A percentile compares a stretch with the other conserved stretches of the same genome.
These are phyloP conservation scores for Sinohyriopsis cumingii DNA, from an alignment of 2,888 invertebrate species.

Conservation along the genomic window DNA sequence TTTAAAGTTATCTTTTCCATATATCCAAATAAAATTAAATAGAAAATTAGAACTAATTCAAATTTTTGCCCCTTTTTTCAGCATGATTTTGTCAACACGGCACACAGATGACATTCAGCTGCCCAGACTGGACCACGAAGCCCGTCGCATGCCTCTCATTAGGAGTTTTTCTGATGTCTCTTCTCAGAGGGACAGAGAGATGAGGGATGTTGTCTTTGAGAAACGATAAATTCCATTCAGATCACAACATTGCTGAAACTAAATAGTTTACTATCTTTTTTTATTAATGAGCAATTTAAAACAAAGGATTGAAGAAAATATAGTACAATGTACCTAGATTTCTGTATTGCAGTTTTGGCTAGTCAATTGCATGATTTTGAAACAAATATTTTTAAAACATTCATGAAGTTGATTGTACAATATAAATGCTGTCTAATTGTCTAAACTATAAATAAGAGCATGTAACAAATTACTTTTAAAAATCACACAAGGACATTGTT, in stretches of 20 bases:
- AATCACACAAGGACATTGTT: too few relatives aligned
- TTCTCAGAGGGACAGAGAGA: constrained; percentile 59
- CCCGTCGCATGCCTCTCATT: constrained; percentile 52
- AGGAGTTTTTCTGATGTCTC: constrained; percentile 42
- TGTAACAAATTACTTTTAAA: too few relatives aligned
- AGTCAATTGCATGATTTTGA: too few relatives aligned
- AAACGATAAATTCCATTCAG: constrained; percentile 47
- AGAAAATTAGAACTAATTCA: too few relatives aligned
- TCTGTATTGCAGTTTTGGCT: too few relatives aligned
- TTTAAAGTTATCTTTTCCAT: too few relatives aligned
- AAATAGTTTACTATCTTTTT: neutral
- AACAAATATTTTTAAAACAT: too few relatives aligned
- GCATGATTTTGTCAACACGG: constrained; percentile 63
- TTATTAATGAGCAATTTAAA: neutral
- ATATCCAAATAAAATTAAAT: too few relatives aligned
- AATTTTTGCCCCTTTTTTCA: constrained; percentile 25
- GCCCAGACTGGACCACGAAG: constrained; percentile 52
- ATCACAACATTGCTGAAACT: neutral
- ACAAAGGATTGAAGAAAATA: neutral
- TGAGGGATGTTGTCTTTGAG: constrained; percentile 67
- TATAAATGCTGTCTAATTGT: too few relatives aligned
- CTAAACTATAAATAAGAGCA: too few relatives aligned
- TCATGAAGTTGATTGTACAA: too few relatives aligned
- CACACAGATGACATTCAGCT: constrained; percentile 64
- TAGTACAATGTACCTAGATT: too few relatives aligned